A percentile compares a stretch with the other conserved stretches of the same genome.
Evolutionary conservation across 2,113 vertebrate genomes (phyloP).

Genomic region (Fregetta grallaria): DNA sequence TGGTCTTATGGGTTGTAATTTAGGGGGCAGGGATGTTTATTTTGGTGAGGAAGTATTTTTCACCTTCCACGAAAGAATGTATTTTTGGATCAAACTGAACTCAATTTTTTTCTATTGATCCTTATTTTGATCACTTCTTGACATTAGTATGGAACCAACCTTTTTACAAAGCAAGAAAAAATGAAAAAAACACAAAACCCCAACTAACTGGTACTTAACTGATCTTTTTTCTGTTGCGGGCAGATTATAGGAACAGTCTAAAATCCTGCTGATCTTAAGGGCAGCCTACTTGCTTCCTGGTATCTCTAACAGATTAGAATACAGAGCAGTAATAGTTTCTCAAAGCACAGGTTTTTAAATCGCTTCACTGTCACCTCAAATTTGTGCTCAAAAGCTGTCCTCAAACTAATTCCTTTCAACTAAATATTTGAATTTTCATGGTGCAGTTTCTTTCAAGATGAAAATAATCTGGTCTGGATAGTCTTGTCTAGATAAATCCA

Average conservation of each 20-base stretch:
- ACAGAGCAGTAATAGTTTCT: not conserved
- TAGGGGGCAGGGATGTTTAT: not conserved
- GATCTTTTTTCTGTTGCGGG: not conserved
- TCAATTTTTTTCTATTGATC: not conserved
- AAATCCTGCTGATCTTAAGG: not conserved
- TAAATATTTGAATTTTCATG: not conserved
- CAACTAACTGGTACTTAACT: not conserved
- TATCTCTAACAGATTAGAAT: not conserved
- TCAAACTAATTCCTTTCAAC: not conserved
- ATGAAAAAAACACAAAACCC: not conserved
- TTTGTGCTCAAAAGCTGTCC: not conserved
- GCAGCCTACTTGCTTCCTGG: not conserved
- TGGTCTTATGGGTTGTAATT: not conserved
- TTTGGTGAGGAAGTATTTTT: not conserved
- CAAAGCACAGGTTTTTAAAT: not conserved
- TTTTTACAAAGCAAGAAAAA: not conserved
- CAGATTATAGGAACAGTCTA: not conserved
- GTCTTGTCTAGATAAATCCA: not conserved
- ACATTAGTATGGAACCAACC: not conserved
- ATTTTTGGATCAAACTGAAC: not conserved
- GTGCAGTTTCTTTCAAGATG: not conserved
- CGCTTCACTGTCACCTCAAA: not conserved
- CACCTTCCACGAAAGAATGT: not conserved
- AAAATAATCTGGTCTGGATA: not conserved
- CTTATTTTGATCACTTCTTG: not conserved